Base-by-base conservation (phyloP, 2,888 invertebrate species). In the Callyntrura sp. region DNA sequence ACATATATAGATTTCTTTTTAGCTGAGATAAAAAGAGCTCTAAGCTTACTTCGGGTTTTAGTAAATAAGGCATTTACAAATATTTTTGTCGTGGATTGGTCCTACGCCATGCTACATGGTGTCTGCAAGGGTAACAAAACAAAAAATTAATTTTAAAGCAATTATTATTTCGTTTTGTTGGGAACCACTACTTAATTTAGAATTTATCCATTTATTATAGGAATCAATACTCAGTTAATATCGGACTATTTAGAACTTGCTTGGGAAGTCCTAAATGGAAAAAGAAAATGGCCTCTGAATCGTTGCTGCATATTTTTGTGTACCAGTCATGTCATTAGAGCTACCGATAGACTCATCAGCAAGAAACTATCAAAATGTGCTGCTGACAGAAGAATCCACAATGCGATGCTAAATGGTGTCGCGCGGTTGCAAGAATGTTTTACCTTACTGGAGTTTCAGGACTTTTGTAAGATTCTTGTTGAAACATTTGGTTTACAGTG, bases 361-460 rank as follows among this genome's bases (percentile, higher is more conserved):
- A 0, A 0, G 0, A 55, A 57, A 35, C 11, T 55, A 1, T 9
- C 3, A 8, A 28, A 28, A 28, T 1, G 3, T 12, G n/a, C n/a
- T 9, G 57, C n/a, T 0, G 23, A 55, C 25, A 25, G n/a, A 0
- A 17, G 28, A 0, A 9, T 79, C 8, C 8, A 57, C 1, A 0
- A 11, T 11, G 9, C 57, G 12, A 6, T 57, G 0, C 17, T 79
- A 0, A 57, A 79, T 1, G 0, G n/a, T 0, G 20, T 79, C 0
- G 79, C 57, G 0, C 3, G 79, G 2, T 12, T 79, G 0, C 57
- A 28, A n/a, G 79, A 79, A 79, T 25, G n/a, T 3, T 79, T 79
- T 20, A 35, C 2, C 14, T 11, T 79, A 14, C 9, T 0, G 0
- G 79, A 79, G 6, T 57, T 79, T 51, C 17, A 25, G 3, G 8